Evolutionary conservation across 1,140 invertebrate species (phyloP), one percentile per base, ranked within the genome.

Genomic region (Drusus annulatus): DNA sequence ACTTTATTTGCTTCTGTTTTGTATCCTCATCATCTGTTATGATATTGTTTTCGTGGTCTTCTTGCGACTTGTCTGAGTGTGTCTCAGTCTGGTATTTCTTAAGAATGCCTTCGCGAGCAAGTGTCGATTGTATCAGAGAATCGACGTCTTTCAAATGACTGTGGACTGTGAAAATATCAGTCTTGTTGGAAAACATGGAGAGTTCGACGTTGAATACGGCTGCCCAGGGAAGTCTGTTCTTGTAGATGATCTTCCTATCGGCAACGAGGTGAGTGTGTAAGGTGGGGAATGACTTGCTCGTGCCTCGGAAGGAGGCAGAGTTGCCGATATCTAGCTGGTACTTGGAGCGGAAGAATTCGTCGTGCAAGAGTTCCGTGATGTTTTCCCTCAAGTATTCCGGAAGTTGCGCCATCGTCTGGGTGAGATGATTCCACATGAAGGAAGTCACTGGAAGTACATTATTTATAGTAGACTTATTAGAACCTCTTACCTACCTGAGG

Each of bases 351-450:
- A 71, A 71, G 45, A 71, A 71, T 5, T 25, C 45, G 16, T 71
- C 68, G 19, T 71, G 68, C 10, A 71, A 13, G 1, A 71, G 10
- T 15, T 52, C 50, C 13, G 45, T 52, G 17, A 71, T 50, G 17
- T 52, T 71, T 23, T 23, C 25, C 16, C 23, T 50, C 17, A 51
- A n/a, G 10, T 13, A 21, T 19, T 71, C 68, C 15, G 68, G 68
- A 10, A 71, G 45, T 23, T 25, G n/a, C n/a, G 68, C 3, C 8
- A 15, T 10, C 0, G 21, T 28, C n/a, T 15, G 25, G 6, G 21
- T 2, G 21, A 75, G 52, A 60, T 75, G 73, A 31, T 45, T 75
- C 73, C 73, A 75, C 8, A 75, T 21, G 21, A 75, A 75, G 58
- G 73, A 75, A 0, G 52, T 45, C 52, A 58, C 73, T 75, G 25